phyloP scores from a whole-genome alignment of 2,113 vertebrate species.

The Heptranchias perlo region DNA sequence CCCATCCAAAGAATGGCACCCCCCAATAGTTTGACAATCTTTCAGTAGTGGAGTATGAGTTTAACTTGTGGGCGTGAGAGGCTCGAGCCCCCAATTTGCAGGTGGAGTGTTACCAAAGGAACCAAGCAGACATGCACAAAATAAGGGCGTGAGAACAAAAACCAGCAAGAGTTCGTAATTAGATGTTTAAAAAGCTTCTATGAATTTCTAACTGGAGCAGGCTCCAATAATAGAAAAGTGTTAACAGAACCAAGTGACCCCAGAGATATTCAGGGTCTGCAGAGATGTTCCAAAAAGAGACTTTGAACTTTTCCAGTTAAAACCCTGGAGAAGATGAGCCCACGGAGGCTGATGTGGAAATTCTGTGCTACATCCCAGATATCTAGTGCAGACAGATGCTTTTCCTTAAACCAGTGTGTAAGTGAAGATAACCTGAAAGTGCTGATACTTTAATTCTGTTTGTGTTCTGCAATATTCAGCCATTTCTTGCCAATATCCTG shows the following conservation, averaged over 20 bases:
- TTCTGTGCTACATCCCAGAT: neutral
- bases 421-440: neutral
- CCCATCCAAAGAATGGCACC: neutral
- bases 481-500: neutral
- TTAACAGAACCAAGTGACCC: neutral
- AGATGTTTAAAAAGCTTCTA: neutral
- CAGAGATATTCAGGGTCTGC: neutral
- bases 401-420: neutral
- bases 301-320: slow-evolving; percentile 13
- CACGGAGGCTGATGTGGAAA: neutral
- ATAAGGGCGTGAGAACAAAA: neutral
- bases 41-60: neutral
- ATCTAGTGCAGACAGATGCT: neutral
- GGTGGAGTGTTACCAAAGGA: neutral
- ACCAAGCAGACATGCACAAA: neutral
- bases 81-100: neutral
- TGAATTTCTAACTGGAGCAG: neutral
- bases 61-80: neutral
- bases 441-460: neutral
- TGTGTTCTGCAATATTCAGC: neutral
- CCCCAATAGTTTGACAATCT: neutral
- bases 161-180: neutral
- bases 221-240: neutral
- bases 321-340: neutral
- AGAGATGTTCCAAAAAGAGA: slow-evolving; percentile 7